These are phyloP conservation scores for Pyralis farinalis DNA, from an alignment of 2,888 invertebrate species.

Conservation along the genomic window DNA sequence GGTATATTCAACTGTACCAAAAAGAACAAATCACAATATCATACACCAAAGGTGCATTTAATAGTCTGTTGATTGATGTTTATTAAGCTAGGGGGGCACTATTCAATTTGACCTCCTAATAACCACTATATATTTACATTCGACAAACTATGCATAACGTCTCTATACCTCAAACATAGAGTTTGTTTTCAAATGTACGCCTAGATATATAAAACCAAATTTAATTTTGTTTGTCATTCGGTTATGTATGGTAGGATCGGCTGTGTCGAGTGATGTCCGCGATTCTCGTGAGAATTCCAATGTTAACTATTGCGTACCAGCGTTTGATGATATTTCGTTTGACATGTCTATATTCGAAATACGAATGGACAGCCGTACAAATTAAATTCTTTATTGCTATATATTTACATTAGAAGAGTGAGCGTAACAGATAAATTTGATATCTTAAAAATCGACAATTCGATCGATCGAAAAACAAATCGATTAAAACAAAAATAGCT, in stretches of 20 bases:
- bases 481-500: no score
- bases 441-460: no score
- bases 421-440: no score
- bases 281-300: conserved; percentile 20
- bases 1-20: conserved; percentile 7
- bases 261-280: conserved; percentile 14
- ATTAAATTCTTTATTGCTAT: no score
- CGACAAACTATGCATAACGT: not conserved
- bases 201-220: not conserved
- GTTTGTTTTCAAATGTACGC: conserved; percentile 2
- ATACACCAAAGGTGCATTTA: conserved; percentile 29
- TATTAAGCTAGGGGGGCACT: conserved; percentile 23
- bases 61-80: conserved; percentile 28
- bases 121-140: conserved; percentile 3
- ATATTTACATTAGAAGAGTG: no score
- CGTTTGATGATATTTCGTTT: conserved; percentile 18
- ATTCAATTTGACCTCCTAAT: conserved; percentile 18
- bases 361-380: not conserved
- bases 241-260: conserved; percentile 12
- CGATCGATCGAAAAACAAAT: no score
- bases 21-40: conserved; percentile 17
- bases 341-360: conserved; percentile 7
- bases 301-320: conserved; percentile 18
- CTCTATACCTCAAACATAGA: not conserved
- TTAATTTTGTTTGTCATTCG: conserved; percentile 2